Conservation (phyloP, 2,888 invertebrate genomes). For the Noctua comes region DNA sequence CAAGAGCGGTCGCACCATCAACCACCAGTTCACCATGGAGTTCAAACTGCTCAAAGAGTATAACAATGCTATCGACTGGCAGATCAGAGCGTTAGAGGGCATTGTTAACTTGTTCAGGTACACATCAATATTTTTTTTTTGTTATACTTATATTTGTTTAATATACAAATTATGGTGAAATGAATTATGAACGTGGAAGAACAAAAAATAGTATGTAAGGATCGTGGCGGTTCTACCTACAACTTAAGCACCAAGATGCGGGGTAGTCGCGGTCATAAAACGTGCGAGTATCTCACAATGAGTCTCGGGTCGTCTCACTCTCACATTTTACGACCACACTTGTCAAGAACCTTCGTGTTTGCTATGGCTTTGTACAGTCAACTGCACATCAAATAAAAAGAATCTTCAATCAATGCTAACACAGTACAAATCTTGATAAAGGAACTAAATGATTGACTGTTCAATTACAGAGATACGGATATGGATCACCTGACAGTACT, state of each 20-base stretch:
- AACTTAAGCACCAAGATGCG: too few relatives aligned
- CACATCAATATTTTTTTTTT: background rate
- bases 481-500: slow-evolving; percentile 93
- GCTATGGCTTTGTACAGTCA: too few relatives aligned
- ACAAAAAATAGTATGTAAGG: too few relatives aligned
- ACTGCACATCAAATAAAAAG: background rate
- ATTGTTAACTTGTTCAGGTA: slow-evolving; percentile 87
- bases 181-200: too few relatives aligned
- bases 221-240: too few relatives aligned
- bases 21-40: slow-evolving; percentile 94
- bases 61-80: slow-evolving; percentile 94
- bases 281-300: background rate
- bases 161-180: too few relatives aligned
- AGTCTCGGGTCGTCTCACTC: too few relatives aligned
- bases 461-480: slow-evolving; percentile 86
- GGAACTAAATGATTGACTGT: background rate
- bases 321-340: too few relatives aligned
- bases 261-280: background rate
- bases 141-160: too few relatives aligned
- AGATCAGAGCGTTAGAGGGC: slow-evolving; percentile 92
- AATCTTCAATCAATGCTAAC: background rate
- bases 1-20: slow-evolving; percentile 93
- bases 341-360: too few relatives aligned
- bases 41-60: slow-evolving; percentile 89
- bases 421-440: background rate